A percentile compares a stretch with the other conserved stretches of the same genome.
Evolutionary conservation across 2,888 invertebrate genomes (phyloP).

Genomic region (Torymus tubicola): DNA sequence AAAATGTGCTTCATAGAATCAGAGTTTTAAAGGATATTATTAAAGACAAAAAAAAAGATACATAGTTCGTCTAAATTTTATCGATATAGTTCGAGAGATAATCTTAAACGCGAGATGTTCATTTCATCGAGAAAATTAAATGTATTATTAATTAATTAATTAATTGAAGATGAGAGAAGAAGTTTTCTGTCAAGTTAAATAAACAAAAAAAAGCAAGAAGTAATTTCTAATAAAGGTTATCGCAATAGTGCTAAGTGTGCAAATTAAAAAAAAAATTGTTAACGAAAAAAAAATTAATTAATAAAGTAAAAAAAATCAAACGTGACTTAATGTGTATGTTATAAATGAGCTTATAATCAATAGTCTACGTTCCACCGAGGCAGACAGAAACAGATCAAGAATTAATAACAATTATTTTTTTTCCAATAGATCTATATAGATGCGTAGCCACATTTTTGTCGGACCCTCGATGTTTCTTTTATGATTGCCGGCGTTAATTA

Average conservation of each 20-base stretch:
- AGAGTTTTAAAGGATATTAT: neutral
- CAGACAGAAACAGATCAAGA: too few species aligned
- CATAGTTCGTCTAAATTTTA: neutral
- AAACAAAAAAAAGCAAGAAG: too few species aligned
- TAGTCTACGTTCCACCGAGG: neutral
- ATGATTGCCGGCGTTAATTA: too few species aligned
- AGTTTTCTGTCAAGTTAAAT: too few species aligned
- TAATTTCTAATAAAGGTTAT: neutral
- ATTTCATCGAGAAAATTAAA: neutral
- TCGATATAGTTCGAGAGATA: neutral
- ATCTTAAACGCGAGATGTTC: neutral
- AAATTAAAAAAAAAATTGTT: constrained; percentile 6
- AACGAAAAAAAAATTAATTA: neutral
- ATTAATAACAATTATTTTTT: too few species aligned
- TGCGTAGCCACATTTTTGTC: too few species aligned
- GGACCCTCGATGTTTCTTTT: too few species aligned
- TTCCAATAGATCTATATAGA: too few species aligned
- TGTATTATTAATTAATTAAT: neutral
- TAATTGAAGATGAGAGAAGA: too few species aligned
- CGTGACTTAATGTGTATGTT: constrained; percentile 17
- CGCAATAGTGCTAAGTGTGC: constrained; percentile 8
- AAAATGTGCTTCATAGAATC: constrained; percentile 15
- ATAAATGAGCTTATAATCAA: constrained; percentile 40
- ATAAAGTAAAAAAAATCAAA: constrained; percentile 23
- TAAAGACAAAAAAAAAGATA: neutral